Evolutionary conservation across 2,113 vertebrate species (phyloP).

Genomic region (Platysternon megacephalum): DNA sequence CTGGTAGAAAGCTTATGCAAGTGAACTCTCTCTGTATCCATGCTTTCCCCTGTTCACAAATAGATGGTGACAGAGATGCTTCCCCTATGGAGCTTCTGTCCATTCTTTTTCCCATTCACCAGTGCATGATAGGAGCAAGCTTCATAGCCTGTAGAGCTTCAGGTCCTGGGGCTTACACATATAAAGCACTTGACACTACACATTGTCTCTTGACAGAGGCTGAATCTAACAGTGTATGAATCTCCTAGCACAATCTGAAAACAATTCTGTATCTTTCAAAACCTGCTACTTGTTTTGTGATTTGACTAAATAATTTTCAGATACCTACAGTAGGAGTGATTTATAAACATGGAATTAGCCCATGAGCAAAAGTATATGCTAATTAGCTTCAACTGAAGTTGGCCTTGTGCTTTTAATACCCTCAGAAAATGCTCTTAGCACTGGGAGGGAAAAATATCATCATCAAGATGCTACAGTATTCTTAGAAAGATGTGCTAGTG

Average conservation of each 20-base stretch:
- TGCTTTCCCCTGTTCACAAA: too few relatives aligned
- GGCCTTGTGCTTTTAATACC: slow-evolving; percentile 21
- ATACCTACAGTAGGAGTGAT: not conserved
- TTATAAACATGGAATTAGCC: not conserved
- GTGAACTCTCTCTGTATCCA: too few relatives aligned
- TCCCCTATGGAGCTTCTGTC: too few relatives aligned
- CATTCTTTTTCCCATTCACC: not conserved
- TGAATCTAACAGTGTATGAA: not conserved
- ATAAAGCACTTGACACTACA: not conserved
- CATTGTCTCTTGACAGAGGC: not conserved
- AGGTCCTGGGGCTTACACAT: fast-evolving
- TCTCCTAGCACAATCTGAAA: not conserved
- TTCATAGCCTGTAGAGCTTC: not conserved
- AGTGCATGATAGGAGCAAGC: not conserved
- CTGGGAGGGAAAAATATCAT: not conserved
- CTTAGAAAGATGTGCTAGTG: not conserved
- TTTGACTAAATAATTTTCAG: not conserved
- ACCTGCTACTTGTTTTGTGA: not conserved
- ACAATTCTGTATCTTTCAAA: not conserved
- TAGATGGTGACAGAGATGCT: too few relatives aligned
- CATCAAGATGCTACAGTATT: slow-evolving; percentile 27
- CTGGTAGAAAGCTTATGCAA: too few relatives aligned
- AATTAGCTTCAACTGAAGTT: slow-evolving; percentile 34
- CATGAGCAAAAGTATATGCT: slow-evolving; percentile 12
- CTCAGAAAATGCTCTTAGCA: not conserved